Conservation (phyloP, 2,888 invertebrate species). For the Athrips mouffetella region DNA sequence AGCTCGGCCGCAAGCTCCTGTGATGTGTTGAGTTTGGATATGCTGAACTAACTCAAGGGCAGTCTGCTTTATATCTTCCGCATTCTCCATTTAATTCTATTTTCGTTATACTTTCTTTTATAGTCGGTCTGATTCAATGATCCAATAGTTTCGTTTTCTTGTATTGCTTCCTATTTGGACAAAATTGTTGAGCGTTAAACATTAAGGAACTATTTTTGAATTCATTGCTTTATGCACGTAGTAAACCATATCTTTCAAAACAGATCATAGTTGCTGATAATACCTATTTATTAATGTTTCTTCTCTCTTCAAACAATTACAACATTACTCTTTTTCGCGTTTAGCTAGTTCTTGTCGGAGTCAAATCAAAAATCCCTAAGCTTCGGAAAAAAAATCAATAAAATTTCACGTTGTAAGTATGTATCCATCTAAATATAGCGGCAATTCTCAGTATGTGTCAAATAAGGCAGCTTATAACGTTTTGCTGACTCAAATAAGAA, state of each 20-base stretch:
- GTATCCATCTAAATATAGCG: no score
- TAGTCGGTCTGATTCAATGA: slow-evolving; percentile 40
- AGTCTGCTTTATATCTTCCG: slow-evolving; percentile 64
- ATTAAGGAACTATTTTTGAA: no score
- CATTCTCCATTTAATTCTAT: slow-evolving; percentile 60
- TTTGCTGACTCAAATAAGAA: no score
- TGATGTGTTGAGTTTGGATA: slow-evolving; percentile 38
- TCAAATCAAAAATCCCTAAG: no score
- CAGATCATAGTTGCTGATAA: not conserved
- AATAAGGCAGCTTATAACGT: no score
- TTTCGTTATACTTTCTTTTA: slow-evolving; percentile 53
- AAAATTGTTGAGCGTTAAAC: no score
- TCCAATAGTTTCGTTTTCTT: slow-evolving; percentile 39
- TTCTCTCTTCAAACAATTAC: no score
- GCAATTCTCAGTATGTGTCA: no score
- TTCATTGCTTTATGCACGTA: not conserved
- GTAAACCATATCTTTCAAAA: not conserved
- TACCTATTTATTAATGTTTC: no score
- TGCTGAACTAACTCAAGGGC: slow-evolving; percentile 28
- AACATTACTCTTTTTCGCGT: not conserved
- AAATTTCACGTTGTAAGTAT: no score
- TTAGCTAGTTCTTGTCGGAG: no score
- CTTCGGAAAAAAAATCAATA: no score
- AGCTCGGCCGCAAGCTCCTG: slow-evolving; percentile 28
- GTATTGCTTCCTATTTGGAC: slow-evolving; percentile 52